Conservation (phyloP, 92 coral and sea anemone species). For the Actinostola sp. region DNA sequence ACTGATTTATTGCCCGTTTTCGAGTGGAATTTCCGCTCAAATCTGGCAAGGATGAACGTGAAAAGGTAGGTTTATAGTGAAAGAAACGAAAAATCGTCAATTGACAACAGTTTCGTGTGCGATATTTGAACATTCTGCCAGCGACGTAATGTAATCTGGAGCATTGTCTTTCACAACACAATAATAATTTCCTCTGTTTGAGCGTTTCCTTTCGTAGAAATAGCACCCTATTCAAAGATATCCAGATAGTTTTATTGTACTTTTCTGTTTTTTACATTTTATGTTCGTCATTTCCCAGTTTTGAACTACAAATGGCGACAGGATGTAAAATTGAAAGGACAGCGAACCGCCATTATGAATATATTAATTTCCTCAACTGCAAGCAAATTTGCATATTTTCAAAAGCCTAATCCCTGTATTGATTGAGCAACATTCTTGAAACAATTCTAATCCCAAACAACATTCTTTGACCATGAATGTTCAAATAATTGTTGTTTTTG, state of each 20-base stretch:
- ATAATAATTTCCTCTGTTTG: constrained; percentile 5
- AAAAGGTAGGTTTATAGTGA: constrained; percentile 17
- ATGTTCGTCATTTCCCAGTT: background rate
- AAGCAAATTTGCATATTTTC: background rate
- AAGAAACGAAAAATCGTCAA: constrained; percentile 1
- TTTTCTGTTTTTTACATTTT: background rate
- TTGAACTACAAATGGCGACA: background rate
- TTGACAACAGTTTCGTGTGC: background rate
- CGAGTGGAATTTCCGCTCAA: constrained; percentile 14
- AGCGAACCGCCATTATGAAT: constrained; percentile 8
- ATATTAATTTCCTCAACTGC: background rate
- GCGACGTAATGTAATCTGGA: background rate
- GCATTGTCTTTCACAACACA: constrained; percentile 1
- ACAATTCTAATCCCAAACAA: too few relatives aligned
- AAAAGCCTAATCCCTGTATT: too few relatives aligned
- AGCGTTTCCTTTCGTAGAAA: background rate
- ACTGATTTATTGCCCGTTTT: background rate
- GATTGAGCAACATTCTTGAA: too few relatives aligned
- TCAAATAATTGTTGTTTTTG: too few relatives aligned
- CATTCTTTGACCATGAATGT: too few relatives aligned
- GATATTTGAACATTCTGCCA: background rate
- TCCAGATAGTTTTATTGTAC: background rate
- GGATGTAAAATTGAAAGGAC: background rate
- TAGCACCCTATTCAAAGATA: background rate
- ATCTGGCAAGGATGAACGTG: background rate